Evolutionary conservation across 1,140 invertebrate genomes (phyloP), one percentile per base, ranked within the genome.

Genomic region (Aradophagus sp.): DNA sequence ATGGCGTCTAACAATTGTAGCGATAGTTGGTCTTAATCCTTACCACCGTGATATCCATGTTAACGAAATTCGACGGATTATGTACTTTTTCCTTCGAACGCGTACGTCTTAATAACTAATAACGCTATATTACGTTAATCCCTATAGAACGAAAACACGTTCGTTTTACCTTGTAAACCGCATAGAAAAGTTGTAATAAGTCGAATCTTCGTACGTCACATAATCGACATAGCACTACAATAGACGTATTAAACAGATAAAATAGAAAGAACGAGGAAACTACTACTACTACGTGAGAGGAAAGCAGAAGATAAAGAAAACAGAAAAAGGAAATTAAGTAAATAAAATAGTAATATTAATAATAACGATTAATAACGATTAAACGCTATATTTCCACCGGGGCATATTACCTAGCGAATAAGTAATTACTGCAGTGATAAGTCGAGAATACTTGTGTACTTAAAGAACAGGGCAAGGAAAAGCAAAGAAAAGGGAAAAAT

Each of bases 341-440:
- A 38, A n/a, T 55, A 65, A 65, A 55, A 56, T 48, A 58, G 31
- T 73, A 66, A 50, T 59, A 65, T 44, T 62, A 34, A n/a, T 34
- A 69, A 62, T 38, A 35, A 56, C n/a, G n/a, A n/a, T n/a, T n/a
- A n/a, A n/a, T n/a, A n/a, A n/a, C n/a, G n/a, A n/a, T n/a, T 69
- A 56, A 62, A 61, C 53, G 76, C 67, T 74, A 73, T 77, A 80
- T 77, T 81, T 80, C 76, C 78, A 81, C 58, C 70, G 73, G 77
- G 77, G 75, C 75, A 77, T 79, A 80, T 78, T 80, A 75, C 35
- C 77, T 78, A 68, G 74, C 15, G 53, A 69, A 74, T 77, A 76
- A 77, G 63, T 69, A 70, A 76, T 72, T 77, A 77, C 42, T 68
- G 75, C 68, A 73, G 35, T 76, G 66, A 73, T 80, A 80, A 78